phyloP scores from a whole-genome alignment of 2,888 invertebrate genomes.

The Chydorus sphaericus region DNA sequence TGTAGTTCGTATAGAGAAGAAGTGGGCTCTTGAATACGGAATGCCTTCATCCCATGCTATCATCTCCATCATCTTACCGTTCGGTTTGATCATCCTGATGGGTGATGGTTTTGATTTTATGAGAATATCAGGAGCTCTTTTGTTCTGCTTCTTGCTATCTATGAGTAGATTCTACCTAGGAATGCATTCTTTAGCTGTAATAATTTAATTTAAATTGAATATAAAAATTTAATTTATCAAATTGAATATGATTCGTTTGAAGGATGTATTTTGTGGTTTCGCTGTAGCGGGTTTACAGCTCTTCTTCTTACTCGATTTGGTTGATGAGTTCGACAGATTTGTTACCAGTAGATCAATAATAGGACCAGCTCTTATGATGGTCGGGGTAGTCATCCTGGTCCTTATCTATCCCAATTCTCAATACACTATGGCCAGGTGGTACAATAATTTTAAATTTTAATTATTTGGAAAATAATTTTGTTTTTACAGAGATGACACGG shows the following conservation, averaged over 20 bases:
- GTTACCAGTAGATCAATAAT: conserved; percentile 48
- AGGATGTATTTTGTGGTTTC: conserved; percentile 73
- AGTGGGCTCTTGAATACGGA: conserved; percentile 83
- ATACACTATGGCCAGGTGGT: conserved; percentile 79
- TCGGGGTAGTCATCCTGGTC: conserved; percentile 49
- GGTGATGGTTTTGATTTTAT: conserved; percentile 57
- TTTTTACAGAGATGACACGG: no score
- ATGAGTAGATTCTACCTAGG: conserved; percentile 76
- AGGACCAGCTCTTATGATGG: conserved; percentile 47
- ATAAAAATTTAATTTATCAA: not conserved
- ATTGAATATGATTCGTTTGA: conserved; percentile 30
- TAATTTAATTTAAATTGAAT: not conserved
- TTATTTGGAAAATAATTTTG: no score
- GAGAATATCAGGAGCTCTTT: conserved; percentile 30
- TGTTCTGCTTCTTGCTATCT: conserved; percentile 59
- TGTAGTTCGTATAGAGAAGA: conserved; percentile 63
- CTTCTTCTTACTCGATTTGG: conserved; percentile 53
- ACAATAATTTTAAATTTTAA: no score
- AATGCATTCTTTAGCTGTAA: conserved; percentile 80
- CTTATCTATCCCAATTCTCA: conserved; percentile 66
- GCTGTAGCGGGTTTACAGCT: conserved; percentile 49
- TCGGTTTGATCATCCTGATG: conserved; percentile 65
- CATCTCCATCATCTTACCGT: conserved; percentile 76
- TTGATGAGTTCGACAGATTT: conserved; percentile 57
- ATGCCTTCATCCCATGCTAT: conserved; percentile 93